Conservation (phyloP, 2,888 invertebrate species). For the Nemotelus nigrinus region DNA sequence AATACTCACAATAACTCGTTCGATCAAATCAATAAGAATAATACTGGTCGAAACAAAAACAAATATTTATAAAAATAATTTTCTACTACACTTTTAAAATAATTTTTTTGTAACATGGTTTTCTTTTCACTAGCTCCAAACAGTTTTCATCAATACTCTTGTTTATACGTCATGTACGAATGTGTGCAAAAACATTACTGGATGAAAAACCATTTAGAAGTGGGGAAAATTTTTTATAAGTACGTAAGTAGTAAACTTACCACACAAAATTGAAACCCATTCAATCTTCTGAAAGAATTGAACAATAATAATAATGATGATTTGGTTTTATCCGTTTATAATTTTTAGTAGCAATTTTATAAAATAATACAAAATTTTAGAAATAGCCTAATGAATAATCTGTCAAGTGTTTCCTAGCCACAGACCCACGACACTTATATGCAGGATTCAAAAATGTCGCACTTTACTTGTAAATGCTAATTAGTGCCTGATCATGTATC, state of each 20-base stretch:
- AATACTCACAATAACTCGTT: constrained; percentile 3
- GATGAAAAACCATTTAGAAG: constrained; percentile 47
- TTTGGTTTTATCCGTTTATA: constrained; percentile 6
- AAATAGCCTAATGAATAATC: no score
- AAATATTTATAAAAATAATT: background rate
- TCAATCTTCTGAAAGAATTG: constrained; percentile 66
- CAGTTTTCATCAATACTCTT: constrained; percentile 11
- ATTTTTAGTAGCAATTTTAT: no score
- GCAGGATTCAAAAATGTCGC: no score
- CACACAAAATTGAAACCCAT: constrained; percentile 66
- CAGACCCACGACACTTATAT: no score
- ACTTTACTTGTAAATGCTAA: no score
- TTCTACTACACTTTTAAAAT: constrained; percentile 17
- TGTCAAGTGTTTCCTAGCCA: no score
- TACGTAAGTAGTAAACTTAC: constrained; percentile 59
- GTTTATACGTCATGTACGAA: background rate
- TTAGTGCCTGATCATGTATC: no score
- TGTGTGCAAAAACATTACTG: background rate
- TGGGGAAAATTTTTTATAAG: constrained; percentile 53
- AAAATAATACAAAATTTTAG: no score
- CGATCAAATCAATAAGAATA: constrained; percentile 2
- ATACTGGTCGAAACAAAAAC: background rate
- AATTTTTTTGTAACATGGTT: no score
- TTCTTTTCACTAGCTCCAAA: constrained; percentile 13
- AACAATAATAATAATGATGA: constrained; percentile 42